Conservation (phyloP, 2,797 vertebrate genomes). For the Heliangelus exortis region DNA sequence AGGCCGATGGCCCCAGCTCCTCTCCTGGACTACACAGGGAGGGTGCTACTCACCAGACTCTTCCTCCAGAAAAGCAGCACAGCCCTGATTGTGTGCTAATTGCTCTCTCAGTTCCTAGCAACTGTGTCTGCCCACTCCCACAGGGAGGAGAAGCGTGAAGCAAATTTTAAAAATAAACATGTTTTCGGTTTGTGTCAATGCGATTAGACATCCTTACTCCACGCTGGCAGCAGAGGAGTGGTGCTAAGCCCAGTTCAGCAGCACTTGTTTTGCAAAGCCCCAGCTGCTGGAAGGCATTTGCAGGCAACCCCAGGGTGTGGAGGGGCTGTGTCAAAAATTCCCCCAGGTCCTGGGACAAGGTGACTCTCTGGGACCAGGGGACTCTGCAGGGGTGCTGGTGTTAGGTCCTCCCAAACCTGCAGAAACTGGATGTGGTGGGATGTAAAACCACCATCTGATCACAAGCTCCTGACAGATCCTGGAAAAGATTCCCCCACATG, state of each 20-base stretch:
- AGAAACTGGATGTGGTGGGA: neutral
- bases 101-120: neutral
- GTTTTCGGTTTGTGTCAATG: neutral
- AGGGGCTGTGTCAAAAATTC: fast-evolving
- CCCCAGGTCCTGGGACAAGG: neutral
- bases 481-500: fast-evolving
- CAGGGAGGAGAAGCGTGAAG: fast-evolving
- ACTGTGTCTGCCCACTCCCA: neutral
- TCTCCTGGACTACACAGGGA: neutral
- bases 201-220: neutral
- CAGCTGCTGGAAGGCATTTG: neutral
- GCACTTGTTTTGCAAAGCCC: neutral
- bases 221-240: neutral
- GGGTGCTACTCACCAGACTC: fast-evolving
- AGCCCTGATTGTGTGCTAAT: too few relatives aligned
- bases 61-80: fast-evolving
- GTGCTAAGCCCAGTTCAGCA: neutral
- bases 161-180: fast-evolving
- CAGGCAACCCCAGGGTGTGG: fast-evolving
- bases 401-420: fast-evolving
- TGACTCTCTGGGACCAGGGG: neutral
- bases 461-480: fast-evolving
- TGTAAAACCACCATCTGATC: neutral
- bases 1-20: neutral
- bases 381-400: neutral